These are phyloP conservation scores for Stegana nigrithorax DNA, from an alignment of 2,888 invertebrate genomes.

Conservation along the genomic window DNA sequence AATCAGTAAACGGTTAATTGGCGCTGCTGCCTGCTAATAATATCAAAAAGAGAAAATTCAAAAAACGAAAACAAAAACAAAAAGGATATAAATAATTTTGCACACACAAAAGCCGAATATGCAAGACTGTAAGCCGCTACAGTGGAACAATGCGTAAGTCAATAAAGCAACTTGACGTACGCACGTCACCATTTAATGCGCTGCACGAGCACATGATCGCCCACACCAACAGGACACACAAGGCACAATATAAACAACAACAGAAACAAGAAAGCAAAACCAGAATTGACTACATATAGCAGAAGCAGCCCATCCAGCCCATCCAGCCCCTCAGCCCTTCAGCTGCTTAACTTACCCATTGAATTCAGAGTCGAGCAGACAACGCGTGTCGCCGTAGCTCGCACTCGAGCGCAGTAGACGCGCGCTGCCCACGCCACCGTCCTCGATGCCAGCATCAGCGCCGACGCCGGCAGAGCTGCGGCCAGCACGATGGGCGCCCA, in stretches of 20 bases:
- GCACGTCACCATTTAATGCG: conserved; percentile 16
- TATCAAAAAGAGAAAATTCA: no score
- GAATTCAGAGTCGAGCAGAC: conserved; percentile 56
- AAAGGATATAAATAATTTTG: background rate
- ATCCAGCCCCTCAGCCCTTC: no score
- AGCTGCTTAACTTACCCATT: conserved; percentile 51
- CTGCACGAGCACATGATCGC: conserved; percentile 7
- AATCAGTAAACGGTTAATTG: no score
- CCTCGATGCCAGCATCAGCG: conserved; percentile 22
- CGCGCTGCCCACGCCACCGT: conserved; percentile 27
- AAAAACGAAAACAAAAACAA: no score
- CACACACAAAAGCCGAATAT: no score
- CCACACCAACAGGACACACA: background rate
- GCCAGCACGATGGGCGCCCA: conserved; percentile 39
- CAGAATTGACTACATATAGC: no score
- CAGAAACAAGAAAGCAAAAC: no score
- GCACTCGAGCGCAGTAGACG: conserved; percentile 44
- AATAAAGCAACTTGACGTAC: no score
- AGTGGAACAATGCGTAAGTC: no score
- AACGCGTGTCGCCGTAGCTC: conserved; percentile 60
- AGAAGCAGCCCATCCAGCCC: no score
- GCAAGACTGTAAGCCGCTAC: no score
- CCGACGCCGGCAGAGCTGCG: conserved; percentile 31
- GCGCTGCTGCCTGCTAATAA: no score
- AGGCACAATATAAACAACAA: background rate